These are phyloP conservation scores for Lycodopsis pacificus DNA, from an alignment of 2,797 vertebrate genomes.

Conservation along the genomic window DNA sequence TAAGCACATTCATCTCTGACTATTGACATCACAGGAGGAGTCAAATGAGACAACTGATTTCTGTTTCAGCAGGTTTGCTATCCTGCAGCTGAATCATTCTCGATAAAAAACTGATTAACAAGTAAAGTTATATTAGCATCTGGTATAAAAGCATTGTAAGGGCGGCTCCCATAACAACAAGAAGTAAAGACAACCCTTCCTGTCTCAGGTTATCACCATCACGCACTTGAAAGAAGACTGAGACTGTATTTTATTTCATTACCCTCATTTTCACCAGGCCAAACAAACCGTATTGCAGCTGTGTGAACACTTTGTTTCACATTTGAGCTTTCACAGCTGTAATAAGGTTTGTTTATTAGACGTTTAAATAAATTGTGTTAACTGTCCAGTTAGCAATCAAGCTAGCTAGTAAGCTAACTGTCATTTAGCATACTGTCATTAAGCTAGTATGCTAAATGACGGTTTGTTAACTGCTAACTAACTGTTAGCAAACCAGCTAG, in stretches of 20 bases:
- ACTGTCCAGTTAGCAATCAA: neutral
- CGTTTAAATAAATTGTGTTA: neutral
- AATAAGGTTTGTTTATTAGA: neutral
- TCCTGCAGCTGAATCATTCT: neutral
- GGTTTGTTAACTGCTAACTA: neutral
- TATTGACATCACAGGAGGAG: neutral
- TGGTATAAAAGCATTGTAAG: neutral
- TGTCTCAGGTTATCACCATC: conserved; percentile 8
- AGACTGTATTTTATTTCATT: neutral
- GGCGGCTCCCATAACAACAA: neutral
- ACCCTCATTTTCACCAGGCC: neutral
- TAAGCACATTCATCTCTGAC: conserved; percentile 7
- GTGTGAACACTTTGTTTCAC: neutral
- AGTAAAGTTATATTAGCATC: neutral
- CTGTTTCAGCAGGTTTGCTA: neutral
- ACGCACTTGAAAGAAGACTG: neutral
- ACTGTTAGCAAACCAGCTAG: neutral
- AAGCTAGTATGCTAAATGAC: neutral
- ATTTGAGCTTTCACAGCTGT: neutral
- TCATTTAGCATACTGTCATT: neutral
- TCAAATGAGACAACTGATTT: neutral
- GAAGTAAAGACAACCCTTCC: neutral
- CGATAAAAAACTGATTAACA: neutral
- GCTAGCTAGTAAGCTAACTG: neutral
- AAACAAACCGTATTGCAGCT: neutral